Percentiles rank a stretch among this genome's conserved stretches.
Conservation (phyloP, 2,888 invertebrate genomes). For the Aphidius colemani region DNA sequence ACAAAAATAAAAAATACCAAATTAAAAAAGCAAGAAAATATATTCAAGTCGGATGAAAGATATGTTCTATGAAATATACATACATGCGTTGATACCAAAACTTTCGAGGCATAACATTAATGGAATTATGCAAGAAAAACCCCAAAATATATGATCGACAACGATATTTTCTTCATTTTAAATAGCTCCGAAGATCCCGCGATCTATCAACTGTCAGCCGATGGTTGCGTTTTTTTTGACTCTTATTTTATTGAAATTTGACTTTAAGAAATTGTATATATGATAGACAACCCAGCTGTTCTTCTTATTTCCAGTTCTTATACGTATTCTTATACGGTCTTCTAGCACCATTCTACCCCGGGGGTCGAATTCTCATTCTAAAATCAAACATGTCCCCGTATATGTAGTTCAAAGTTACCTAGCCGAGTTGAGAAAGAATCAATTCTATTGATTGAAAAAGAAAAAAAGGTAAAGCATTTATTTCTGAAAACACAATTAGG, state of each 20-base stretch:
- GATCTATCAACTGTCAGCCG: constrained; percentile 58
- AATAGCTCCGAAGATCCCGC: constrained; percentile 36
- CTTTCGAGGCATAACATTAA: no score
- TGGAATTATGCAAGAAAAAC: constrained; percentile 17
- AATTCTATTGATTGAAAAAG: neutral
- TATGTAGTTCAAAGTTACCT: neutral
- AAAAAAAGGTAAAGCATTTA: constrained; percentile 16
- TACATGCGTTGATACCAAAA: no score
- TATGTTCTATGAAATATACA: constrained; percentile 26
- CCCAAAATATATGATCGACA: constrained; percentile 19
- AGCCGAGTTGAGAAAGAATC: constrained; percentile 10
- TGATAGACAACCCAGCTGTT: constrained; percentile 32
- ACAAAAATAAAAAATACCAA: no score
- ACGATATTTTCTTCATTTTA: constrained; percentile 30
- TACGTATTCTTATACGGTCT: constrained; percentile 4
- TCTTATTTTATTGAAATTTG: constrained; percentile 24
- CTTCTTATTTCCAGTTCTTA: constrained; percentile 17
- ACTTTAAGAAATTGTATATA: neutral
- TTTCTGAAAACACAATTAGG: neutral
- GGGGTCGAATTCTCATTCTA: neutral
- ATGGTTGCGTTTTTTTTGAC: constrained; percentile 48
- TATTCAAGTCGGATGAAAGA: constrained; percentile 26
- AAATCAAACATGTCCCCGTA: no score
- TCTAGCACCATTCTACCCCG: neutral
- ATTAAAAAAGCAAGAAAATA: neutral